Base-by-base conservation (phyloP, 2,888 invertebrate genomes). In the Bibio marci region DNA sequence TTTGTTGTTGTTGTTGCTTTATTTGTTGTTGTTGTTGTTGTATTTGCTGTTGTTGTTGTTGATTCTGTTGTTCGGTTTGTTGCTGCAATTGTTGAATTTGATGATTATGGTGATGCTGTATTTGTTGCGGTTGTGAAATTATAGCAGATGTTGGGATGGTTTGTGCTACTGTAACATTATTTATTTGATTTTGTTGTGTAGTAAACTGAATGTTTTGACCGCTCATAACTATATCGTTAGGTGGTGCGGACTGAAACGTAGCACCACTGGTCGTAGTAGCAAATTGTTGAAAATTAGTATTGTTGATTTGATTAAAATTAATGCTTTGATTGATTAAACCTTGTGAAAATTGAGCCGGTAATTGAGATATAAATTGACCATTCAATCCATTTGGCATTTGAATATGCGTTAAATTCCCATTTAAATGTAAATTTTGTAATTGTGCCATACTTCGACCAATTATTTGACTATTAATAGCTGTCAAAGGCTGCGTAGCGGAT, bases 331-430 rank as follows among this genome's bases (percentile, higher is more conserved):
- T 58, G 15, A 45, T 41, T 13, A 61, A 43, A 30, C 54, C 58
- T 43, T 62, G 62, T 39, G 60, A 61, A 43, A 59, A 55, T 41
- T 59, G 59, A n/a, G 57, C 51, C 5, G 59, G 59, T 43, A 62
- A 41, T 44, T 62, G 61, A 1, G 61, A 61, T 27, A 62, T 53
- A 37, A 56, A 50, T 41, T 46, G 48, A 11, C 58, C 52, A 26
- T 58, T 56, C 31, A 61, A 47, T 6, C 62, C 62, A 43, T 60
- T 62, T 43, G 61, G 60, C 61, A 62, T 59, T 50, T 62, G 62
- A 35, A 62, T 61, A 48, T 62, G 62, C 17, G 60, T 52, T 38
- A 60, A 53, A 38, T 58, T 56, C 35, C 59, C 56, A 41, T 59
- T 59, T 35, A 62, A 43, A 41, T 62, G 62, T 6, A 62, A 49